These are phyloP conservation scores for Plebejus melissa DNA, from an alignment of 2,888 invertebrate species.

Conservation along the genomic window DNA sequence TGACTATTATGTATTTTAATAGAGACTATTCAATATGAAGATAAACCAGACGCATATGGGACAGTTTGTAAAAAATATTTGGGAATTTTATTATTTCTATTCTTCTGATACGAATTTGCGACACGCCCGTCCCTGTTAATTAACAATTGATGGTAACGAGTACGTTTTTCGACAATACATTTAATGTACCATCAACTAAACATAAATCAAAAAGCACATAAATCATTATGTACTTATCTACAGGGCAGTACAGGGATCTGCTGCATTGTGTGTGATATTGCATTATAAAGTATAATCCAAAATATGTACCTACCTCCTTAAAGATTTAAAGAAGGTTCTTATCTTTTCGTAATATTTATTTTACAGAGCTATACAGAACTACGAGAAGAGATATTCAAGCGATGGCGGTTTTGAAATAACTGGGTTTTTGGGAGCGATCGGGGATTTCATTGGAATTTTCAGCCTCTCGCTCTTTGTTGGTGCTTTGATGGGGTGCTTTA, in stretches of 20 bases:
- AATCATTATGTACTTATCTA: too few species aligned
- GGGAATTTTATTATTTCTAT: background rate
- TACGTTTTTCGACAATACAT: too few species aligned
- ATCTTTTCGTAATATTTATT: too few species aligned
- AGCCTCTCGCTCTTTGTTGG: slow-evolving; percentile 94
- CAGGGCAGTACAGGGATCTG: background rate
- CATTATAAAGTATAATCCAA: too few species aligned
- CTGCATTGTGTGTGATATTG: too few species aligned
- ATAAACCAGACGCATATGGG: background rate
- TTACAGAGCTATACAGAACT: slow-evolving; percentile 91
- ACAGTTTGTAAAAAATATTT: background rate
- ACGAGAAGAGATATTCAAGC: slow-evolving; percentile 89
- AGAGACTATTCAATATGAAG: background rate
- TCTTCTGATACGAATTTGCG: too few species aligned
- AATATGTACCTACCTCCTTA: too few species aligned
- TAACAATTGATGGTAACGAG: too few species aligned
- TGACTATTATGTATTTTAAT: background rate
- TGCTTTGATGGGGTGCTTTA: slow-evolving; percentile 94
- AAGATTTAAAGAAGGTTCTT: too few species aligned
- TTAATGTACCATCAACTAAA: too few species aligned
- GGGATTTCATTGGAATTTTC: slow-evolving; percentile 96
- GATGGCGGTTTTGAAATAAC: slow-evolving; percentile 92
- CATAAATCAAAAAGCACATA: too few species aligned
- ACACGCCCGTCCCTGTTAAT: too few species aligned
- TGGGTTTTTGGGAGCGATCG: slow-evolving; percentile 92